Evolutionary conservation across 1,140 invertebrate genomes (phyloP).

Genomic region (Drosophila funebris): DNA sequence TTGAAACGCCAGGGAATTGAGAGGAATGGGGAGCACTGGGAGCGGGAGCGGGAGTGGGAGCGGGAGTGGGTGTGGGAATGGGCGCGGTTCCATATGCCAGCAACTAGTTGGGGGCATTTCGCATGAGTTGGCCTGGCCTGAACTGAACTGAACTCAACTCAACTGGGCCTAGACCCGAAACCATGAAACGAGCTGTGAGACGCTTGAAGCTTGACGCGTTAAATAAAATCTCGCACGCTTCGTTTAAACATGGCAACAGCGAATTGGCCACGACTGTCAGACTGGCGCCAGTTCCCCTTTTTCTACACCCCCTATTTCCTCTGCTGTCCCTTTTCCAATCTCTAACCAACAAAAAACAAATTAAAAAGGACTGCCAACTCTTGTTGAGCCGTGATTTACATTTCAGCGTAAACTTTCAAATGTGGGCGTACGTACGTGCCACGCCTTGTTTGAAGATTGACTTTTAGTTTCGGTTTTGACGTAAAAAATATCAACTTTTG

Average conservation of each 20-base stretch:
- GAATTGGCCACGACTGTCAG: conserved; percentile 20
- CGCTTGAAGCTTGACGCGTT: conserved; percentile 47
- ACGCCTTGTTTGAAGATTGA: conserved; percentile 46
- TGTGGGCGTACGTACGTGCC: conserved; percentile 50
- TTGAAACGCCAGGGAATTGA: conserved; percentile 22
- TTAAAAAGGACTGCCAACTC: conserved; percentile 72
- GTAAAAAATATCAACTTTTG: conserved; percentile 26
- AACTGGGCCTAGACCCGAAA: conserved; percentile 11
- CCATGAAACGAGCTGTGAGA: conserved; percentile 5
- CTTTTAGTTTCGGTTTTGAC: conserved; percentile 42
- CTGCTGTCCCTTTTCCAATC: neutral
- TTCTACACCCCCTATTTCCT: neutral
- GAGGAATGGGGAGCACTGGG: neutral
- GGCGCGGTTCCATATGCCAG: conserved; percentile 21
- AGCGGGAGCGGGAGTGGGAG: neutral
- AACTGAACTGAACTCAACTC: neutral
- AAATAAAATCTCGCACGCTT: conserved; percentile 77
- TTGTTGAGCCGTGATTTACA: conserved; percentile 10
- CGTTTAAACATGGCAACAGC: conserved; percentile 51
- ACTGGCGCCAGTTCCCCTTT: conserved; percentile 16
- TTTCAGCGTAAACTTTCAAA: conserved; percentile 49
- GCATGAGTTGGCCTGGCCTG: neutral
- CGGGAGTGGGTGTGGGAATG: neutral
- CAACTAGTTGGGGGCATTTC: conserved; percentile 14
- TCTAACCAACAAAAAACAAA: conserved; percentile 32